Evolutionary conservation across 2,888 invertebrate genomes (phyloP), one percentile per base, ranked within the genome.

Genomic region (Cheilosia variabilis): DNA sequence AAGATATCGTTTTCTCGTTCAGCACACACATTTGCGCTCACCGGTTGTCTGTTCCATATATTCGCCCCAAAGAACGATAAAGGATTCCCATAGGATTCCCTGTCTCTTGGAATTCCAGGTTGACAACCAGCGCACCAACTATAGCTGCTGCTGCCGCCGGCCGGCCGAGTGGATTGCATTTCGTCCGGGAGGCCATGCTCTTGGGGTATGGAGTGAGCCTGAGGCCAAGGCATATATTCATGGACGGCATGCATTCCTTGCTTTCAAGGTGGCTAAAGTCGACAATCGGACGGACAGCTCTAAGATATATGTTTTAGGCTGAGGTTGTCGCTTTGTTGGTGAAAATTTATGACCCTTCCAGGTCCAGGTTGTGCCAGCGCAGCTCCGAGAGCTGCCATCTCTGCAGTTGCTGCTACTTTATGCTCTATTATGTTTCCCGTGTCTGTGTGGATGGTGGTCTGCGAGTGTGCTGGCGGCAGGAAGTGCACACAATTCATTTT

Each of bases 11-110:
- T 77, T 62, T 77, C 55, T 60, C 27, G 68, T 65, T 83, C 63
- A 68, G 75, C 69, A 50, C 43, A 66, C 43, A 72, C 13, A 50
- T 6, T 13, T 4, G 24, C 37, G 55, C 50, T 34, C 43, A 27
- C 86, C 86, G 81, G 86, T 69, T 86, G 86, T 81, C 86, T 86
- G 80, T 86, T 86, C 72, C 68, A 86, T 77, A 77, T 86, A 81
- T 86, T 77, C 57, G 77, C 66, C 24, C 62, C 37, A 63, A 72
- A 52, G 41, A 63, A 83, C 57, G 81, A 72, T 86, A 86, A 86
- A 76, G 81, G 76, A 86, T 81, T 86, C 80, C 86, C 80, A 76
- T 80, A 80, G 80, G 76, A 80, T 76, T 68, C 72, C 41, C 57
- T 47, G 77, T 63, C 81, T 66, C 24, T 76, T 77, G 68, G 50